Evolutionary conservation across 2,888 invertebrate genomes (phyloP).

Genomic region (Ophonus ardosiacus): DNA sequence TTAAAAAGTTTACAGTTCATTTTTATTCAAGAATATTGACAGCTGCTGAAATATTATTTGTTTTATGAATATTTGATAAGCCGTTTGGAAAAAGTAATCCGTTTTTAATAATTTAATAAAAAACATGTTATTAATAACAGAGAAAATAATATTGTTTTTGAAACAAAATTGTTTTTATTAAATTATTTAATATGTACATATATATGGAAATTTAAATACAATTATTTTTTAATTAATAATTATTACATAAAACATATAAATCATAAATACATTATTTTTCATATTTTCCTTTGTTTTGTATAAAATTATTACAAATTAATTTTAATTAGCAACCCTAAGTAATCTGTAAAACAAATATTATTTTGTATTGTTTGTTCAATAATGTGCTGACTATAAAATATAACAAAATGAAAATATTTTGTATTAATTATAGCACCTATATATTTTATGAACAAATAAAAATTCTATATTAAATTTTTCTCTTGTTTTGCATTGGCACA

Average conservation of each 20-base stretch:
- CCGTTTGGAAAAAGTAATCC: no score
- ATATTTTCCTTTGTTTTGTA: not conserved
- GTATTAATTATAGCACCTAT: no score
- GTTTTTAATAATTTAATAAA: not conserved
- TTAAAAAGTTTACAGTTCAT: not conserved
- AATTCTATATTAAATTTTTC: no score
- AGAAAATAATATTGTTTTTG: not conserved
- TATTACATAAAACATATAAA: not conserved
- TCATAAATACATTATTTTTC: not conserved
- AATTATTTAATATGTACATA: not conserved
- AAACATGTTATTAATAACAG: not conserved
- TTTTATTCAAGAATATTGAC: not conserved
- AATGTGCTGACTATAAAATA: no score
- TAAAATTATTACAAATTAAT: not conserved
- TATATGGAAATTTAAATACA: not conserved
- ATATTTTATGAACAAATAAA: no score
- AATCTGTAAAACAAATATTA: not conserved
- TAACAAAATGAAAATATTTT: no score
- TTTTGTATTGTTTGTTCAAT: no score
- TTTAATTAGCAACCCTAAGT: not conserved
- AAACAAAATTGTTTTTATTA: not conserved
- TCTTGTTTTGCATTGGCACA: no score
- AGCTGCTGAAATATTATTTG: not conserved
- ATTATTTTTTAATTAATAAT: conserved; percentile 8
- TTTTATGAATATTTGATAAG: no score